A percentile compares a stretch with the other conserved stretches of the same genome.
Evolutionary conservation across 2,888 invertebrate genomes (phyloP).

Genomic region (Leptopilina myrica): DNA sequence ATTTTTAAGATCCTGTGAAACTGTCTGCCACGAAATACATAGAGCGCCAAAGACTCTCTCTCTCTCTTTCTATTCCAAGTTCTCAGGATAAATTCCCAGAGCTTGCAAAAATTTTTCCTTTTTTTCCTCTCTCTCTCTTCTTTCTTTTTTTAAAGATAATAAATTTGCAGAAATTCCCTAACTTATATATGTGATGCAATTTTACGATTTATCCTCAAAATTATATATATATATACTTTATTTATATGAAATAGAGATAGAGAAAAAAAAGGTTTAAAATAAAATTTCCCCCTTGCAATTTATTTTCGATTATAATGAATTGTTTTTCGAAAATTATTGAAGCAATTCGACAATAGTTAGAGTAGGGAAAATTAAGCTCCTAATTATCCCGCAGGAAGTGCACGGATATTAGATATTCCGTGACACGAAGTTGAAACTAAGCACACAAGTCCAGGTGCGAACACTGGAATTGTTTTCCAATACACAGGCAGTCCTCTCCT

Average conservation of each 20-base stretch:
- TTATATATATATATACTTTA: too few species aligned
- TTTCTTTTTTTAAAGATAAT: not conserved
- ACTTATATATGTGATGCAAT: not conserved
- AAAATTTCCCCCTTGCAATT: too few species aligned
- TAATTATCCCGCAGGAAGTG: conserved; percentile 19
- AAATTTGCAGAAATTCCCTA: not conserved
- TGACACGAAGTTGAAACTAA: conserved; percentile 3
- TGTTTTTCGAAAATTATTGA: too few species aligned
- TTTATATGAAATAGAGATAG: too few species aligned
- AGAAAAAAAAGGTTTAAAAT: too few species aligned
- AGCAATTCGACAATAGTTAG: too few species aligned
- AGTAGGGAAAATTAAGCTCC: conserved; percentile 13
- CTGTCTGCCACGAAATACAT: conserved; percentile 20
- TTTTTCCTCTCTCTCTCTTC: not conserved
- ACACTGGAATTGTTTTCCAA: conserved; percentile 32
- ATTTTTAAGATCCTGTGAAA: conserved; percentile 29
- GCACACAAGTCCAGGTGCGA: conserved; percentile 22
- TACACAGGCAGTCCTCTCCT: conserved; percentile 6
- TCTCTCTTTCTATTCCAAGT: not conserved
- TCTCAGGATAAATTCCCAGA: not conserved
- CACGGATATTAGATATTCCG: conserved; percentile 29
- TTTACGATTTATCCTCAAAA: too few species aligned
- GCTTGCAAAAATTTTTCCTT: not conserved
- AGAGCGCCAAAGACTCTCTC: not conserved
- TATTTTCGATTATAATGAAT: too few species aligned